phyloP scores from a whole-genome alignment of 2,888 invertebrate species.

The Cryptocephalus primarius region DNA sequence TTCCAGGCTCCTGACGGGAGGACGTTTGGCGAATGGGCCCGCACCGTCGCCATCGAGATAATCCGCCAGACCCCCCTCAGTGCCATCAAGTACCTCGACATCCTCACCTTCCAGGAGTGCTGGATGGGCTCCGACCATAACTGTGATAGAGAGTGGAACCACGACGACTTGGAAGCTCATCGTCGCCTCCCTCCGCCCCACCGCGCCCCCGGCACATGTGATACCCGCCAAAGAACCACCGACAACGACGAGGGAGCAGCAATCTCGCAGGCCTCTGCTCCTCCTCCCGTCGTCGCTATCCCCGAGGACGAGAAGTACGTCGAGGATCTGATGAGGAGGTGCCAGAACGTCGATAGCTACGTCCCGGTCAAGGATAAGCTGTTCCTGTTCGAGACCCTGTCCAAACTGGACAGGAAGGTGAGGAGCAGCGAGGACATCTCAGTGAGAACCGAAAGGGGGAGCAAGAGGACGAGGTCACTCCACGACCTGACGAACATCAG shows the following conservation, averaged over 20 bases:
- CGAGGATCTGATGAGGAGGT: slow-evolving; percentile 40
- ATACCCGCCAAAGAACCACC: neutral
- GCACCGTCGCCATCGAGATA: slow-evolving; percentile 61
- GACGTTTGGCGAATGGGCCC: slow-evolving; percentile 63
- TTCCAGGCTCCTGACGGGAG: slow-evolving; percentile 59
- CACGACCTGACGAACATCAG: slow-evolving; percentile 48
- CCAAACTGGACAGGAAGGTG: slow-evolving; percentile 49
- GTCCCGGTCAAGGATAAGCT: slow-evolving; percentile 62
- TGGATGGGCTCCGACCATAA: slow-evolving; percentile 18
- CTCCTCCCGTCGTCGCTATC: slow-evolving; percentile 1
- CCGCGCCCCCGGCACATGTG: neutral
- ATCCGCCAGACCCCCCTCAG: slow-evolving; percentile 65
- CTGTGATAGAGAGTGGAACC: slow-evolving; percentile 28
- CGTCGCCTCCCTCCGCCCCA: neutral
- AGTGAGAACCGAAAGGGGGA: slow-evolving; percentile 26
- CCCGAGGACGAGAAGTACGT: slow-evolving; percentile 36
- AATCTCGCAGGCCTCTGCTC: too few relatives aligned
- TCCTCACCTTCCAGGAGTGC: slow-evolving; percentile 46
- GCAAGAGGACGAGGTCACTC: slow-evolving; percentile 52
- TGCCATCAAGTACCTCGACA: slow-evolving; percentile 61
- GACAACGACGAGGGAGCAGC: neutral
- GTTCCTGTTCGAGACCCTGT: slow-evolving; percentile 58
- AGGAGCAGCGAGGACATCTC: slow-evolving; percentile 55
- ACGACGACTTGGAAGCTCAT: slow-evolving; percentile 6
- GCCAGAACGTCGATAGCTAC: slow-evolving; percentile 50